A percentile compares a stretch with the other conserved stretches of the same genome.
Conservation (phyloP, 2,113 vertebrate genomes). For the Urocitellus parryii region DNA sequence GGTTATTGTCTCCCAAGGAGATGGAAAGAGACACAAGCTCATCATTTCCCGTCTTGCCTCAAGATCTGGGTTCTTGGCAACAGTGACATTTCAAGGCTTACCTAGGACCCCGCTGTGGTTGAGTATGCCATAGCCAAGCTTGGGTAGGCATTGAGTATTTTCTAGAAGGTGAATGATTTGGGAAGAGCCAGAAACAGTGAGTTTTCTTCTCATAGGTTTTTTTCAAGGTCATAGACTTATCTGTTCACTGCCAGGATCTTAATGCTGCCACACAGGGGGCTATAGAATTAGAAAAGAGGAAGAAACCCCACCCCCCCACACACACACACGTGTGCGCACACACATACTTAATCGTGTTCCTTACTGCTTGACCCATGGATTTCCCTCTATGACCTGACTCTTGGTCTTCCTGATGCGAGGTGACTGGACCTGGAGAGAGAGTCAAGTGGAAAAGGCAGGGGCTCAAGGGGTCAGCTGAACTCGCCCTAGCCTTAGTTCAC, state of each 20-base stretch:
- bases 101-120: neutral
- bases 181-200: neutral
- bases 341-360: neutral
- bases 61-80: neutral
- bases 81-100: neutral
- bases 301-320: too few species aligned
- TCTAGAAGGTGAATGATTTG: constrained; percentile 14
- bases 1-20: neutral
- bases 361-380: neutral
- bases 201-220: neutral
- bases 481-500: neutral
- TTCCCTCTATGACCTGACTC: neutral
- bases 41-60: neutral
- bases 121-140: neutral
- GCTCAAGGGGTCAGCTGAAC: neutral
- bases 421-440: neutral
- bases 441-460: neutral
- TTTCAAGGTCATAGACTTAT: neutral
- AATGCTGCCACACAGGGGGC: neutral
- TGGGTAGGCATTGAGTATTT: neutral
- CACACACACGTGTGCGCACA: neutral
- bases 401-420: neutral
- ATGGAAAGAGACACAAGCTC: neutral
- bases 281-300: neutral
- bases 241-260: neutral